These are phyloP conservation scores for Engystomops pustulosus DNA, from an alignment of 2,113 vertebrate species.

Conservation along the genomic window DNA sequence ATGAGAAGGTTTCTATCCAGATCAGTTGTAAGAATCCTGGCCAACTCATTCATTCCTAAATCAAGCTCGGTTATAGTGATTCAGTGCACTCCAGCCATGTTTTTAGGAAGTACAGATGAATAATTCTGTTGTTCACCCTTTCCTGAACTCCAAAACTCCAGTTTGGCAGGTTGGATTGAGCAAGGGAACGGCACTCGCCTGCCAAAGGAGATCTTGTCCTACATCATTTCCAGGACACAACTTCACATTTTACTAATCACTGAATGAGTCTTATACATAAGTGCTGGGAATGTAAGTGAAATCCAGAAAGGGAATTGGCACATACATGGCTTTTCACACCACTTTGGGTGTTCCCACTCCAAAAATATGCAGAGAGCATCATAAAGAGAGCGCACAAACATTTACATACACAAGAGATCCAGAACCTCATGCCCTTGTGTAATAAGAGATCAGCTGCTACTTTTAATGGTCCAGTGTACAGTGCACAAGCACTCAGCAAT, in stretches of 20 bases:
- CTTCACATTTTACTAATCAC: slow-evolving; percentile 36
- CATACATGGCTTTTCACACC: not conserved
- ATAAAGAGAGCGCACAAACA: not conserved
- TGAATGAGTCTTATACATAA: not conserved
- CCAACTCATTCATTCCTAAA: too few relatives aligned
- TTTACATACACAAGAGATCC: not conserved
- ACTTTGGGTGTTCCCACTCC: not conserved
- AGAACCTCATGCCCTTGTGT: not conserved
- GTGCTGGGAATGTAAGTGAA: not conserved
- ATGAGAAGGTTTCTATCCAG: not conserved
- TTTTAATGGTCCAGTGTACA: not conserved
- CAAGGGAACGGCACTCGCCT: slow-evolving; percentile 56
- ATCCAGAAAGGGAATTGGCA: slow-evolving; percentile 22
- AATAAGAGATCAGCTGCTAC: too few relatives aligned
- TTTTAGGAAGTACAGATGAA: slow-evolving; percentile 62
- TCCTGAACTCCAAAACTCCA: slow-evolving; percentile 61
- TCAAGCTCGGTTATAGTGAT: not conserved
- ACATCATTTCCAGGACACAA: slow-evolving; percentile 55
- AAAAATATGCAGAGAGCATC: not conserved
- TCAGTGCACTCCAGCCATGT: slow-evolving; percentile 19
- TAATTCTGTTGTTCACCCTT: slow-evolving; percentile 64
- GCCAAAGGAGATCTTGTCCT: slow-evolving; percentile 56
- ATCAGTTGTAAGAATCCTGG: slow-evolving; percentile 18
- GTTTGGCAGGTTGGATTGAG: slow-evolving; percentile 61
- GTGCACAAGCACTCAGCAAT: not conserved